A percentile compares a stretch with the other conserved stretches of the same genome.
These are phyloP conservation scores for Furcula furcula DNA, from an alignment of 2,888 invertebrate species.

Conservation along the genomic window DNA sequence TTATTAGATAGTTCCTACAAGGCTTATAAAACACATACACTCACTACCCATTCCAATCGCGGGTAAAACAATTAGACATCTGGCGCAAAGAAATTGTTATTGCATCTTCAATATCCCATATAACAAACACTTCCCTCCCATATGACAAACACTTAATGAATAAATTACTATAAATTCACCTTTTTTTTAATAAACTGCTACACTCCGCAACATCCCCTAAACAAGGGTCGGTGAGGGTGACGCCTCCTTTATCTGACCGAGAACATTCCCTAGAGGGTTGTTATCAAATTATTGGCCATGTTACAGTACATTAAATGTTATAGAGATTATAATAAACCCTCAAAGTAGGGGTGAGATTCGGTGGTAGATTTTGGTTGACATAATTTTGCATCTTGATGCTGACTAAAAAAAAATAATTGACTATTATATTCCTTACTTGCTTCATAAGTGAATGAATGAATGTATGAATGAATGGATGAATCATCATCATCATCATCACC, in stretches of 20 bases:
- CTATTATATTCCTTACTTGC: background rate
- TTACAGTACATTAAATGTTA: slow-evolving; percentile 1
- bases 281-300: slow-evolving; percentile 26
- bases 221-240: background rate
- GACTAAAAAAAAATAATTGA: too few relatives aligned
- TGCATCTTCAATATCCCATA: too few relatives aligned
- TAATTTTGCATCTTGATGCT: too few relatives aligned
- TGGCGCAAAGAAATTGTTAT: too few relatives aligned
- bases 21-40: too few relatives aligned
- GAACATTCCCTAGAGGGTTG: slow-evolving; percentile 20
- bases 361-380: too few relatives aligned
- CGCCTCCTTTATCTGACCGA: slow-evolving; percentile 16
- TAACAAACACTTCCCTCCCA: too few relatives aligned
- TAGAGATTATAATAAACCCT: slow-evolving; percentile 1
- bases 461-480: background rate
- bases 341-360: background rate
- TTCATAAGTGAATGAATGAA: background rate
- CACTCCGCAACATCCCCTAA: background rate
- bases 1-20: too few relatives aligned
- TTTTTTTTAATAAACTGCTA: background rate
- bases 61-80: too few relatives aligned
- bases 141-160: background rate
- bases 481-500: too few relatives aligned
- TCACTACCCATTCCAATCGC: too few relatives aligned
- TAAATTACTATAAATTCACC: background rate